Base-by-base conservation (phyloP, 92 coral and sea anemone species). In the Metridium senile region DNA sequence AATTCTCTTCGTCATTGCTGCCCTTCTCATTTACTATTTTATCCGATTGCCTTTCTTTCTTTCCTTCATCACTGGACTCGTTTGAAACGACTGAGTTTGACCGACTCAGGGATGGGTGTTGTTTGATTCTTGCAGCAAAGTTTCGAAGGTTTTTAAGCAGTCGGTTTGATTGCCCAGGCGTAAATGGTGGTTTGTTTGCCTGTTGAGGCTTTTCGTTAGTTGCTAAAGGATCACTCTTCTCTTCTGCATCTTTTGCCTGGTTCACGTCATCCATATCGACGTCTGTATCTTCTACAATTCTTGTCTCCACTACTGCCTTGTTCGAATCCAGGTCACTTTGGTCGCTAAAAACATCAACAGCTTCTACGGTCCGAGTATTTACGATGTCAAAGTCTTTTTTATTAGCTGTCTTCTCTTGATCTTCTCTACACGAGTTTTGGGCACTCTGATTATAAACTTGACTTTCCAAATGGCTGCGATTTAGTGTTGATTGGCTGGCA, bases 141-240 rank as follows among this genome's bases (percentile, higher is more conserved):
- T 9, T 29, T 31, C 16, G 1, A n/a, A 63, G 45, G 1, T 63
- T 63, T 63, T 63, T 19, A 9, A 63, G 27, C 1, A 31, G 1
- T 28, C 45, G 69, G 49, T 39, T 39, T 28, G 45, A 28, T 28
- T 63, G 26, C 16, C 69, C 69, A 63, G 39, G 69, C 13, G 45
- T 21, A 16, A 63, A 16, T 4, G 19, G 20, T 22, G n/a, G 39
- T 63, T 63, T 63, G 43, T 20, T 63, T n/a, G 27, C 45, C 7
- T 63, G 39, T 54, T 54, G 43, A 27, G 39, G 17, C 17, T 7
- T 29, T 4, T 61, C 66, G 23, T 1, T 22, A 26, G 66, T 26
- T 61, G 29, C 9, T 10, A 18, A 22, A 7, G 13, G 7, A 7
- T 7, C 30, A 27, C 11, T 23, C 22, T 23, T 61, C 23, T 22